Conservation (phyloP, 2,797 vertebrate genomes). For the Pithecia hirsuta region DNA sequence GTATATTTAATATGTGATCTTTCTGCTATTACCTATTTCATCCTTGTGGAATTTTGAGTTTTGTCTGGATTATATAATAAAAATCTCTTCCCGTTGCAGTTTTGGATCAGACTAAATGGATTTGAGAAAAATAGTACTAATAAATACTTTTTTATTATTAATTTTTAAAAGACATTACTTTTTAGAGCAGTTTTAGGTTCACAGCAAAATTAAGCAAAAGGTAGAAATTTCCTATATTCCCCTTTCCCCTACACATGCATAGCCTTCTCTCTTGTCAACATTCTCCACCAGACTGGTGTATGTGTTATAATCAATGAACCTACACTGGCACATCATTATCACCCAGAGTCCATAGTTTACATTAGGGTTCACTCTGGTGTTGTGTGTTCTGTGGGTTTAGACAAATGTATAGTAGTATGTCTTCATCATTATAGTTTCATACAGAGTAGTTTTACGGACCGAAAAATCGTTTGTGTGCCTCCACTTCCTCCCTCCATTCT, state of each 20-base stretch:
- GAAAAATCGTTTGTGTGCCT: background rate
- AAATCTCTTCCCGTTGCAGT: background rate
- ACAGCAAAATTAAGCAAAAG: background rate
- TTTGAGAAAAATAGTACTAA: constrained; percentile 26
- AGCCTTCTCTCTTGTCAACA: background rate
- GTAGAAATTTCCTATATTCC: background rate
- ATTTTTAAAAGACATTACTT: background rate
- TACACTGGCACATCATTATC: background rate
- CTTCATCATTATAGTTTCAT: background rate
- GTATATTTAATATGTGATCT: background rate
- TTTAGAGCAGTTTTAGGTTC: background rate
- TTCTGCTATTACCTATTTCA: background rate
- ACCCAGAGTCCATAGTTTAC: background rate
- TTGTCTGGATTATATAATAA: background rate
- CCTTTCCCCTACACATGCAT: background rate
- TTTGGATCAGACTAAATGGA: background rate
- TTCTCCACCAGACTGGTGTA: background rate
- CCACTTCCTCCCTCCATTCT: background rate
- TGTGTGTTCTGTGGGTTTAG: background rate
- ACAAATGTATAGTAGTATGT: background rate
- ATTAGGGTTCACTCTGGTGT: background rate
- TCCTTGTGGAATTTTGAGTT: background rate
- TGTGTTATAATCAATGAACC: background rate
- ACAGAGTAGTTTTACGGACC: background rate
- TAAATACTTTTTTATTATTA: background rate